Evolutionary conservation across 92 coral and sea anemone species (phyloP), one percentile per base, ranked within the genome.

Genomic region (Epizoanthus ramosus): DNA sequence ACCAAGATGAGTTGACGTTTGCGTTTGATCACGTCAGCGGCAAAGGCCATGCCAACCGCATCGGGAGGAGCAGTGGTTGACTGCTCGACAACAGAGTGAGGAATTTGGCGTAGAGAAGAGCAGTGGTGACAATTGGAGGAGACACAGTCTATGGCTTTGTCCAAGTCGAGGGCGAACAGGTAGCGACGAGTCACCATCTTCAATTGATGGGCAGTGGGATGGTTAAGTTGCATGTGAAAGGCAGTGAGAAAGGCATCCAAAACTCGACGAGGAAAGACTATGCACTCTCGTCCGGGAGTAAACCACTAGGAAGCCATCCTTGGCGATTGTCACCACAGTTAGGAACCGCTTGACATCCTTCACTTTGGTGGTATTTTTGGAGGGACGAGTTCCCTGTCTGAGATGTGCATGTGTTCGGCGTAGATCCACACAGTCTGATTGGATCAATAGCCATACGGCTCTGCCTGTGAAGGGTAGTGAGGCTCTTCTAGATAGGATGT

Each of bases 121-220:
- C 82, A 76, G 17, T 5, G 15, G 24, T 76, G 68, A 76, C 70
- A 76, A 1, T 10, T 35, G 8, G 70, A 5, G 8, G 70, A 5
- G 3, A 28, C 33, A 15, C 31, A 21, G 58, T 76, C 17, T 6
- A 37, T 23, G 6, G 35, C 68, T 8, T 47, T 47, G 53, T 47
- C 53, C 8, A 8, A 7, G 53, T 47, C 53, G 1, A 47, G 53
- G 53, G 80, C 80, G 33, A 17, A 75, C 0, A 75, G 13, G 71
- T 75, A 76, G n/a, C 82, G 23, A 9, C 43, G 37, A 3, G 10
- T 47, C 4, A 76, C 84, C 58, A 23, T 63, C 17, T 79, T 61
- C 31, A 79, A 54, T 19, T 77, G 84, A 19, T 79, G 71, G 19
- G 25, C 25, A 9, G 84, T 53, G 22, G 84, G 84, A 37, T 79